phyloP scores from a whole-genome alignment of 1,140 invertebrate species.

The Coptotermes formosanus region DNA sequence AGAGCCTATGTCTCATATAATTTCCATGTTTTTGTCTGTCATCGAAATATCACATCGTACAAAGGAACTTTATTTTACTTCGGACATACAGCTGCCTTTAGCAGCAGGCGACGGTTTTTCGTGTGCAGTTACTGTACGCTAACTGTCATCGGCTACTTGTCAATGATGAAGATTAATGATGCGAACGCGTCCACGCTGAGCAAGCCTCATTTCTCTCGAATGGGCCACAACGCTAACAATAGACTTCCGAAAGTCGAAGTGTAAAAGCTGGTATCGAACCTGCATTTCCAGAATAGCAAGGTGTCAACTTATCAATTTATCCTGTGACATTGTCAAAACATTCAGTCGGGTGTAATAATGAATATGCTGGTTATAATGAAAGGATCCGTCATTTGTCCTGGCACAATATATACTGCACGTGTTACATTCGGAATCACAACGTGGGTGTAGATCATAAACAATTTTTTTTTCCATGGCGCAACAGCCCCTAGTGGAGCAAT shows the following conservation, averaged over 20 bases:
- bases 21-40: no score
- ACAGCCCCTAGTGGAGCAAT: no score
- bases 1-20: no score
- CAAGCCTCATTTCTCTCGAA: constrained; percentile 9
- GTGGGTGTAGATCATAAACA: no score
- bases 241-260: background rate
- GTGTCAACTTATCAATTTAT: constrained; percentile 4
- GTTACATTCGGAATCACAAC: no score
- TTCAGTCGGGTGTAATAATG: background rate
- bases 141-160: background rate
- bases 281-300: background rate
- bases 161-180: constrained; percentile 9
- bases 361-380: background rate
- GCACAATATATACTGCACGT: no score
- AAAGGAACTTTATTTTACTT: no score
- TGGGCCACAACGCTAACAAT: background rate
- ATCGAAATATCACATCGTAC: no score
- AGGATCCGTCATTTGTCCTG: no score
- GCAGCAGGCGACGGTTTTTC: background rate
- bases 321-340: background rate
- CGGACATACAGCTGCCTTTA: no score
- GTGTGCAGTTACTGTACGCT: background rate
- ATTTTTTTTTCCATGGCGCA: no score
- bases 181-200: background rate
- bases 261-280: background rate